A percentile compares a stretch with the other conserved stretches of the same genome.
These are phyloP conservation scores for Epinephelus malabaricus DNA, from an alignment of 2,797 vertebrate species.

Conservation along the genomic window DNA sequence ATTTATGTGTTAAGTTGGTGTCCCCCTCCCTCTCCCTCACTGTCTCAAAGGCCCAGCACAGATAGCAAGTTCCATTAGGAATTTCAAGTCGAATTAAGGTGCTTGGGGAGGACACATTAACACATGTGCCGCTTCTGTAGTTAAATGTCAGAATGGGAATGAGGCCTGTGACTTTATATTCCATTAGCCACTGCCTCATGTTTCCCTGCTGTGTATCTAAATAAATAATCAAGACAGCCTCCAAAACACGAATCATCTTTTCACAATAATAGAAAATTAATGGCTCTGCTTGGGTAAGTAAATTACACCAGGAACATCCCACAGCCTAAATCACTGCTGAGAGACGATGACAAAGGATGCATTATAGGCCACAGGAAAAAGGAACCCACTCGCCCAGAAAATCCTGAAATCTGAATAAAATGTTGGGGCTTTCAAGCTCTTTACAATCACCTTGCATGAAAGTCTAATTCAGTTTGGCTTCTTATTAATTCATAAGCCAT, in stretches of 20 bases:
- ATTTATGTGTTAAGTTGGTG: slow-evolving; percentile 84
- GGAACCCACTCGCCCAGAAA: slow-evolving; percentile 84
- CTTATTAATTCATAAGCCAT: slow-evolving; percentile 91
- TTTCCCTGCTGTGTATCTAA: slow-evolving; percentile 87
- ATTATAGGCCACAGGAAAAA: slow-evolving; percentile 77
- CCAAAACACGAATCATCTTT: slow-evolving; percentile 88
- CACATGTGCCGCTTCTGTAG: slow-evolving; percentile 84
- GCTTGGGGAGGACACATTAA: slow-evolving; percentile 86
- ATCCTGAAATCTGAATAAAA: slow-evolving; percentile 87
- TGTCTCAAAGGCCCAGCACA: slow-evolving; percentile 75
- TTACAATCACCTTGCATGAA: slow-evolving; percentile 86
- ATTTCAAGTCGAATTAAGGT: slow-evolving; percentile 85
- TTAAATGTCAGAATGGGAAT: slow-evolving; percentile 88
- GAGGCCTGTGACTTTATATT: slow-evolving; percentile 88
- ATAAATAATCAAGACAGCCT: slow-evolving; percentile 89
- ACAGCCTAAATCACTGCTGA: slow-evolving; percentile 67
- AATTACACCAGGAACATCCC: slow-evolving; percentile 84
- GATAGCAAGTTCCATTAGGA: slow-evolving; percentile 86
- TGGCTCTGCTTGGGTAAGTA: slow-evolving; percentile 84
- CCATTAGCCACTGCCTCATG: slow-evolving; percentile 85
- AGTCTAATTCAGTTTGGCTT: slow-evolving; percentile 86
- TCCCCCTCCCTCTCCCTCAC: slow-evolving; percentile 51
- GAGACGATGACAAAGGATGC: slow-evolving; percentile 81
- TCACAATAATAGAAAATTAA: slow-evolving; percentile 90
- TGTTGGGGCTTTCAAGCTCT: slow-evolving; percentile 79